These are phyloP conservation scores for Mionectes macconnelli DNA, from an alignment of 2,113 vertebrate genomes.

Conservation along the genomic window DNA sequence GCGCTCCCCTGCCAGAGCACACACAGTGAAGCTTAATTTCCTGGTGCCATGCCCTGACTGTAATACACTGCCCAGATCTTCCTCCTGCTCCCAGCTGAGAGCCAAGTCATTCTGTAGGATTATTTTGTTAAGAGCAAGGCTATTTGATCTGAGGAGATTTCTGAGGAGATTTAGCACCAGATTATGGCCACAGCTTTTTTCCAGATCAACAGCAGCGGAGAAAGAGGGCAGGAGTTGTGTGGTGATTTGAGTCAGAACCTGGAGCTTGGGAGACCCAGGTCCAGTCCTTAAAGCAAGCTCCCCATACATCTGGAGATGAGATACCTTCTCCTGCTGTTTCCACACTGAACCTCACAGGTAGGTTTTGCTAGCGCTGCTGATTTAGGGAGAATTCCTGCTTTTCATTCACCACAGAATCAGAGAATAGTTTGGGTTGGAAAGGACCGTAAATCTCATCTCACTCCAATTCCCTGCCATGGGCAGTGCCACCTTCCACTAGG, in stretches of 20 bases:
- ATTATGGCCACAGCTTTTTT: not conserved
- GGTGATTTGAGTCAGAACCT: not conserved
- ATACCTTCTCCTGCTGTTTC: not conserved
- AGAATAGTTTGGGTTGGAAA: not conserved
- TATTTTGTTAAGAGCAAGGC: not conserved
- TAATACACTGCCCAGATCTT: slow-evolving; percentile 44
- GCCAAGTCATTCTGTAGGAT: not conserved
- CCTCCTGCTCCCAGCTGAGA: slow-evolving; percentile 19
- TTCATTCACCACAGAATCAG: not conserved
- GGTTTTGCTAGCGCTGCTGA: not conserved
- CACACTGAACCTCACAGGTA: not conserved
- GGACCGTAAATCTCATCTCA: not conserved
- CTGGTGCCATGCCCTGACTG: slow-evolving; percentile 35
- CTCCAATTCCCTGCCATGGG: not conserved
- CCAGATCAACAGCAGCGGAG: rapidly evolving
- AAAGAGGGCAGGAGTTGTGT: not conserved
- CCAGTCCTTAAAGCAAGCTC: not conserved
- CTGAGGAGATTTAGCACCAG: slow-evolving; percentile 25
- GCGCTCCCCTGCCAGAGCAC: not conserved
- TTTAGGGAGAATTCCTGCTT: not conserved
- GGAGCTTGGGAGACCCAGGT: not conserved
- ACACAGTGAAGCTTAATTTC: slow-evolving; percentile 45
- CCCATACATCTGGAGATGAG: not conserved
- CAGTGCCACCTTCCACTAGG: not conserved
- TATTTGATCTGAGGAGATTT: slow-evolving; percentile 43